Evolutionary conservation across 2,113 vertebrate species (phyloP).

Genomic region (Leucosticte australis): DNA sequence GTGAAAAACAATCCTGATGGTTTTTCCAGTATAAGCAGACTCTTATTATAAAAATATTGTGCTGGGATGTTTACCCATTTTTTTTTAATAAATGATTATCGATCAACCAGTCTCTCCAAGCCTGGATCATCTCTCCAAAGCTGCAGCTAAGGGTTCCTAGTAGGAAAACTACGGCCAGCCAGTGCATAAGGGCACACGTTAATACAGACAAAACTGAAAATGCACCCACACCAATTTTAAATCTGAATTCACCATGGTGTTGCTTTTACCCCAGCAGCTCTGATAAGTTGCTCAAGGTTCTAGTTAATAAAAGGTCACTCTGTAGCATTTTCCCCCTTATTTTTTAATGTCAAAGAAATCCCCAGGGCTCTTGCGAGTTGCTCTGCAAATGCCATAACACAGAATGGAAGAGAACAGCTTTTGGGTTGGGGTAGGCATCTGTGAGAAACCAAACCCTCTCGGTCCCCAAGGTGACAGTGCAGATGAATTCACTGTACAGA

Average conservation of each 20-base stretch:
- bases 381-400: neutral
- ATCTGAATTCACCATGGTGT: neutral
- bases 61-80: neutral
- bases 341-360: conserved; percentile 52
- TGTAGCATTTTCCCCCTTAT: neutral
- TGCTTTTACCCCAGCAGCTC: neutral
- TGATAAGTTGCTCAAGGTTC: neutral
- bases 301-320: conserved; percentile 52
- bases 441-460: neutral
- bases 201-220: neutral
- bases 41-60: neutral
- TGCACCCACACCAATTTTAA: neutral
- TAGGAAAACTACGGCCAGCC: neutral
- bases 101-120: neutral
- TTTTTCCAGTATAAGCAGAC: neutral
- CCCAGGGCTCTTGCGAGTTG: neutral
- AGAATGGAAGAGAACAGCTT: neutral
- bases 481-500: neutral
- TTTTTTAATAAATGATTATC: neutral
- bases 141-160: neutral
- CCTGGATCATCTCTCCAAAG: neutral
- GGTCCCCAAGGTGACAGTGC: neutral
- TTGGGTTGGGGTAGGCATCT: neutral
- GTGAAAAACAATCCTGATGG: neutral
- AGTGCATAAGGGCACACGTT: neutral